These are phyloP conservation scores for Brachionus asplanchnoidis DNA, from an alignment of 1,140 invertebrate species.

Conservation along the genomic window DNA sequence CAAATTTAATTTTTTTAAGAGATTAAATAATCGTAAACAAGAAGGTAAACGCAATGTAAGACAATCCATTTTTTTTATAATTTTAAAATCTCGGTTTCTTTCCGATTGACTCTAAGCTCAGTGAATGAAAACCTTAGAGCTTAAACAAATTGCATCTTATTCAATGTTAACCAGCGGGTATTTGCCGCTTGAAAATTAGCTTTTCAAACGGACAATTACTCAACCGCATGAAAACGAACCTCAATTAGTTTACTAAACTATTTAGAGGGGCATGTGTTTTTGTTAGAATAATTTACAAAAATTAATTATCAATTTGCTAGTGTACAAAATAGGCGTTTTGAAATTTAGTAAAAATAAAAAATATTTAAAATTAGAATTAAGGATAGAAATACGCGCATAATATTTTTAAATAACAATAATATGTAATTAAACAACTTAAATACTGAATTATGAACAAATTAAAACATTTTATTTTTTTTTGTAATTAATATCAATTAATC, in stretches of 20 bases:
- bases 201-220: not conserved
- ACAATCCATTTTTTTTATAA: not conserved
- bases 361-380: too few relatives aligned
- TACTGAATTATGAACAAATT: too few relatives aligned
- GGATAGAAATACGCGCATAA: too few relatives aligned
- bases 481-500: too few relatives aligned
- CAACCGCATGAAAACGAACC: not conserved
- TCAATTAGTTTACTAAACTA: not conserved
- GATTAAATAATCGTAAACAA: not conserved
- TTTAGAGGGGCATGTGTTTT: not conserved
- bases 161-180: not conserved
- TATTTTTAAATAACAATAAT: too few relatives aligned
- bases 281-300: too few relatives aligned
- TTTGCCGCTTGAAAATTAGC: not conserved
- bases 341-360: too few relatives aligned
- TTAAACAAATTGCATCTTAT: not conserved
- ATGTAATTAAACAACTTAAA: too few relatives aligned
- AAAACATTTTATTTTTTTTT: too few relatives aligned
- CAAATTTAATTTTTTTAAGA: conserved; percentile 25
- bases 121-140: not conserved
- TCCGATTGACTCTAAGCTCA: conserved; percentile 9
- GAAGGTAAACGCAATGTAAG: conserved; percentile 37
- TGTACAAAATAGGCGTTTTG: too few relatives aligned
- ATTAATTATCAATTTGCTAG: too few relatives aligned
- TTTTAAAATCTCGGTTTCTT: conserved; percentile 1